Base-by-base conservation (phyloP, 2,888 invertebrate genomes). In the Augiades crinisus region DNA sequence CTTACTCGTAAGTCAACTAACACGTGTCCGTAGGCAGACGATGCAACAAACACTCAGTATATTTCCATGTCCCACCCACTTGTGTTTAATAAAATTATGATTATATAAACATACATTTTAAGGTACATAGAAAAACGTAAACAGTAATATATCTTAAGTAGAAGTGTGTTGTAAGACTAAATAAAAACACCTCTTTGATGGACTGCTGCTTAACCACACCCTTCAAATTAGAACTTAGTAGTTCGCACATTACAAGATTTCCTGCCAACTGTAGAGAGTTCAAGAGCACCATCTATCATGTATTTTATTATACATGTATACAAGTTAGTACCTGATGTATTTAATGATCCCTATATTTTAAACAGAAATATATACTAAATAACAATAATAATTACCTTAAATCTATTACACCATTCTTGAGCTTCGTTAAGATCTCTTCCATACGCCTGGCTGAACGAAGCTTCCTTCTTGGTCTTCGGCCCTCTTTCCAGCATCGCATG, bases 381-480 rank as follows among this genome's bases (percentile, higher is more conserved):
- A n/a, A n/a, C n/a, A n/a, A n/a, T n/a, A n/a, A n/a, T n/a, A n/a
- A 37, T 59, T 64, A 91, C 91, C 82, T 94, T 95, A 76, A 95
- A 99, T 65, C 97, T 93, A 69, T 95, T 94, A 75, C 99, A 99
- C 96, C 98, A 99, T 67, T 98, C 98, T 64, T 95, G 94, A 0
- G 99, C 99, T 72, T 99, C 98, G 65, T 93, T 94, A 55, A 99
- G 90, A 77, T 99, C 99, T 41, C 97, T 91, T 0, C 97, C 98
- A 72, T 99, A 99, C 0, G 99, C 97, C 86, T 98, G 98, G 68
- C 94, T 96, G 82, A 99, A 99, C 4, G 98, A 98, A 0, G 96
- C 97, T 78, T 99, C 99, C 71, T 99, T 99, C 17, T 98, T 79
- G 0, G 99, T 99, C 73, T 97, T 96, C 0, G 99, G 98, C 0